phyloP scores from a whole-genome alignment of 2,113 vertebrate genomes.

The Anhinga anhinga region DNA sequence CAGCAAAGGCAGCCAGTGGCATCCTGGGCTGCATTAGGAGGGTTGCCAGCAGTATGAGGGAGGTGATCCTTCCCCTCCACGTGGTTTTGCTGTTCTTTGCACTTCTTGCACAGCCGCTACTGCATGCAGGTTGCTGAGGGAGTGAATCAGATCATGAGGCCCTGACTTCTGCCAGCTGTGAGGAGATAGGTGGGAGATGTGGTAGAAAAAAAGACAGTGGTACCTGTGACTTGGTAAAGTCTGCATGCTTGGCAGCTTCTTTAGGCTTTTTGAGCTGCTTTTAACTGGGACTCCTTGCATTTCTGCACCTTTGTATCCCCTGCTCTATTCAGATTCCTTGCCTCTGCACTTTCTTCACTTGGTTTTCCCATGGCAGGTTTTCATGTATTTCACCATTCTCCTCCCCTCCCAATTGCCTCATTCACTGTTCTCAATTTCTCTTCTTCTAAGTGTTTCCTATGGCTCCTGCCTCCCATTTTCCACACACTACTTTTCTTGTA shows the following conservation, averaged over 20 bases:
- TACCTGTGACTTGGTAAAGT: not conserved
- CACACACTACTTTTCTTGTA: not conserved
- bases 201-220: not conserved
- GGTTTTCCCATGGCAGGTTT: not conserved
- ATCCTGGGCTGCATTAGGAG: not conserved
- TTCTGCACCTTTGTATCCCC: not conserved
- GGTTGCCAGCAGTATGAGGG: not conserved
- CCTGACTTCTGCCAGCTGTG: not conserved
- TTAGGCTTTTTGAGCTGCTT: not conserved
- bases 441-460: not conserved
- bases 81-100: not conserved
- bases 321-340: not conserved
- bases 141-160: not conserved
- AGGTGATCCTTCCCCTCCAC: not conserved
- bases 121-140: not conserved
- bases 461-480: not conserved
- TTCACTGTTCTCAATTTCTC: not conserved
- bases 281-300: not conserved
- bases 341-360: not conserved
- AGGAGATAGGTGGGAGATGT: not conserved
- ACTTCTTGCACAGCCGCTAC: not conserved
- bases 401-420: fast-evolving
- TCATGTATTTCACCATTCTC: not conserved
- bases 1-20: not conserved
- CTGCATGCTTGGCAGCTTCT: not conserved